These are phyloP conservation scores for Oscarella lobularis DNA, from an alignment of 37 sponge, comb jelly and placozoan species.

Conservation along the genomic window DNA sequence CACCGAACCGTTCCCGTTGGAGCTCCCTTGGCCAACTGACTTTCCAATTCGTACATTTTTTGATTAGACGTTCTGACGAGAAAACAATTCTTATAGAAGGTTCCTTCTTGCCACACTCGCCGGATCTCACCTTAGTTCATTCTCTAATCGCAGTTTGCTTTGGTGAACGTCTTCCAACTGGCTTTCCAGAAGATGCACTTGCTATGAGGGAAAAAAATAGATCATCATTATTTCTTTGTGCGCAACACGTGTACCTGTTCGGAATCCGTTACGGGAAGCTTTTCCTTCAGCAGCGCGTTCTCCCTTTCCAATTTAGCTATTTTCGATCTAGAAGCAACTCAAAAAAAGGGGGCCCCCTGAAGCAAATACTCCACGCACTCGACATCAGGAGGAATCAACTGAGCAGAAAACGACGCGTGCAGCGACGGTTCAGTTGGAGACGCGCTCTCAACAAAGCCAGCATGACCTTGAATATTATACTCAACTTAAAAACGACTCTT, in stretches of 20 bases:
- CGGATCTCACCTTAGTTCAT: conserved; percentile 1
- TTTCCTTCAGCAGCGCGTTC: neutral
- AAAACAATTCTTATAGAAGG: no score
- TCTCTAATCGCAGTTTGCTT: neutral
- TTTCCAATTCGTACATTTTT: neutral
- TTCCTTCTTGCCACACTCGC: no score
- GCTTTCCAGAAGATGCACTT: neutral
- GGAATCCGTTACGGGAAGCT: neutral
- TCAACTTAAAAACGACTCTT: no score
- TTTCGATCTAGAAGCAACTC: neutral
- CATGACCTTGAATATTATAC: no score
- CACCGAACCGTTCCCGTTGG: neutral
- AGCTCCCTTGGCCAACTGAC: neutral
- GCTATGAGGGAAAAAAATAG: neutral
- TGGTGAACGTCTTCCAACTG: neutral
- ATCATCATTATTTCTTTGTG: no score
- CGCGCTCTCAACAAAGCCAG: no score
- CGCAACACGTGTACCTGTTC: conserved; percentile 2
- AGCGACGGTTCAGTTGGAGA: neutral
- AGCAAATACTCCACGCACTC: neutral
- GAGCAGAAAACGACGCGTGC: neutral
- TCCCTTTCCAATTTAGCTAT: neutral
- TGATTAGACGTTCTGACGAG: neutral
- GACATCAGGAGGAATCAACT: neutral
- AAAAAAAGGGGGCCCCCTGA: no score